Base-by-base conservation (phyloP, 2,888 invertebrate species). In the Eledona agricola region DNA sequence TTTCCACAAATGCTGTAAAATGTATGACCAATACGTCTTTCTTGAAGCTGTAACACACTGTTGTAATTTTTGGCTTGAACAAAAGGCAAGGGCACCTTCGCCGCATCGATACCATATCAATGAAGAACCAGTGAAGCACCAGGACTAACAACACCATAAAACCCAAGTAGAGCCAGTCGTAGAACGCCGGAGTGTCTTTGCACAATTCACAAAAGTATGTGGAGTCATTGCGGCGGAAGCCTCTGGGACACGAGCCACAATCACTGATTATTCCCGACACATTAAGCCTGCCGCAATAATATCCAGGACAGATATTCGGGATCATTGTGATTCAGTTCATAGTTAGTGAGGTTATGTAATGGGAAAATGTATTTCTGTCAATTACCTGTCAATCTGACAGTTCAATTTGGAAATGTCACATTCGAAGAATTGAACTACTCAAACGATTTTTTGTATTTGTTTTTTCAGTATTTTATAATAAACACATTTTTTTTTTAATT, bases 131-230 rank as follows among this genome's bases (percentile, higher is more conserved):
- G 75, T 97, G 95, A 46, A 96, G 78, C 29, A 95, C 87, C 25
- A 97, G 77, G 0, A 95, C 90, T 26, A 96, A 73, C 7, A 96
- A 75, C 0, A 90, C 92, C 92, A 97, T 95, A 70, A 97, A 98
- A 1, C 93, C 92, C 11, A 97, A 83, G 73, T 93, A 95, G 28
- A 96, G 81, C 90, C 94, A 95, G 67, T 96, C 96, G 70, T 97
- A 96, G 23, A 92, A 82, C 6, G 85, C 81, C 0, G 93, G 89
- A 19, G 80, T 80, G 42, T 89, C 87, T 1, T 82, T 80, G 69
- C 96, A 97, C 1, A 83, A 83, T 23, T 88, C 84, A 45, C 89
- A 90, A 72, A 96, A 95, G 16, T 87, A 84, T 34, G 88, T 89
- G 1, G 85, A 81, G 0, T 80, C 77, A 67, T 87, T 87, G 26